A percentile compares a stretch with the other conserved stretches of the same genome.
Conservation (phyloP, 2,888 invertebrate genomes). For the Uropetala carovei region DNA sequence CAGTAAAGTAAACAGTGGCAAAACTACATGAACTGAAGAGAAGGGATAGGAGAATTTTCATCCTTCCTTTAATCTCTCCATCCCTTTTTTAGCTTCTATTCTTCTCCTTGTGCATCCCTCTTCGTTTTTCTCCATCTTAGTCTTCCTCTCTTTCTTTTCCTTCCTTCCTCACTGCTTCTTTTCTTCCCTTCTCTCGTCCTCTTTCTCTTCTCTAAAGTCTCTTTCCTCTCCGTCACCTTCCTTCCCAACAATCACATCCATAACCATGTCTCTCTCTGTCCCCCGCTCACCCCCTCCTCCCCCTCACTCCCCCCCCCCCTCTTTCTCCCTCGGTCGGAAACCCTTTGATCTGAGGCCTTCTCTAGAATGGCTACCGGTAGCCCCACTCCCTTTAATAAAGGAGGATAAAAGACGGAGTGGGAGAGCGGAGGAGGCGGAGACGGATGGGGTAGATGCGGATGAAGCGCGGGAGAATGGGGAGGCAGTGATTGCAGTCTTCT, state of each 20-base stretch:
- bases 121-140: too few relatives aligned
- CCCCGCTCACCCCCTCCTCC: not conserved
- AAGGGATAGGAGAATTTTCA: too few relatives aligned
- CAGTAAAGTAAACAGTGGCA: too few relatives aligned
- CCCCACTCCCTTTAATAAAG: constrained; percentile 22
- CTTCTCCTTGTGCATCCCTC: too few relatives aligned
- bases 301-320: not conserved
- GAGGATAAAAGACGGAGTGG: constrained; percentile 22
- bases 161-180: too few relatives aligned
- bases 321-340: not conserved
- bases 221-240: not conserved
- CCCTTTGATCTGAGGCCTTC: not conserved
- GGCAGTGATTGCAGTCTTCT: constrained; percentile 20
- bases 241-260: constrained; percentile 17
- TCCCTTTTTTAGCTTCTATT: too few relatives aligned
- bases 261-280: not conserved
- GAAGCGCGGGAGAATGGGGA: not conserved
- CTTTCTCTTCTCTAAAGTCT: not conserved
- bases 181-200: not conserved
- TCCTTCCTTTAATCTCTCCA: too few relatives aligned
- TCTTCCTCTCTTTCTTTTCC: too few relatives aligned
- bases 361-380: constrained; percentile 17
- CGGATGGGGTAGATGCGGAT: too few relatives aligned
- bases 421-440: not conserved
- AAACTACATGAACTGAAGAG: too few relatives aligned